Conservation (phyloP, 2,888 invertebrate genomes). For the Malthinus seriepunctatus region DNA sequence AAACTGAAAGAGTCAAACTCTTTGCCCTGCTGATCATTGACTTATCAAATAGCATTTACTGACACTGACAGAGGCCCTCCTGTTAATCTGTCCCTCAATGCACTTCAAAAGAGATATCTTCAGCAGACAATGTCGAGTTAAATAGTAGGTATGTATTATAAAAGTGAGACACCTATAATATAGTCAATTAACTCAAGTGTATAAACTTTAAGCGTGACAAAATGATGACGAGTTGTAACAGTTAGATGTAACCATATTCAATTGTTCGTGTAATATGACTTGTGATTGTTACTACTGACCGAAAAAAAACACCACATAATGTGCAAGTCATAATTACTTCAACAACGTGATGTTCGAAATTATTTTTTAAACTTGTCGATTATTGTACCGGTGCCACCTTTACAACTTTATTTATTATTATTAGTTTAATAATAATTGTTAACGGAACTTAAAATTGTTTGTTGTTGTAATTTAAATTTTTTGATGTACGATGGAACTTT, state of each 20-base stretch:
- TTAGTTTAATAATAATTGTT: background rate
- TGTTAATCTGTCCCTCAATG: too few species aligned
- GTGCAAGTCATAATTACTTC: slow-evolving; percentile 11
- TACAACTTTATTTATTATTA: background rate
- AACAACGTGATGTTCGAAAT: slow-evolving; percentile 5
- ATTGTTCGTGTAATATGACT: slow-evolving; percentile 16
- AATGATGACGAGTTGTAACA: slow-evolving; percentile 17
- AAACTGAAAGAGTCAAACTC: too few species aligned
- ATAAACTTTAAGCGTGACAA: slow-evolving; percentile 9
- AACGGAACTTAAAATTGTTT: slow-evolving; percentile 12
- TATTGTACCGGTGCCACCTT: slow-evolving; percentile 1
- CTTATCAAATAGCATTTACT: too few species aligned
- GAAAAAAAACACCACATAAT: slow-evolving; percentile 12
- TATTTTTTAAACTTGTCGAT: slow-evolving; percentile 9
- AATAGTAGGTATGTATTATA: too few species aligned
- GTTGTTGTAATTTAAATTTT: too few species aligned
- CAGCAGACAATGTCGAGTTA: too few species aligned
- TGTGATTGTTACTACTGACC: slow-evolving; percentile 19
- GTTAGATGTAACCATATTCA: slow-evolving; percentile 16
- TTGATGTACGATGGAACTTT: too few species aligned
- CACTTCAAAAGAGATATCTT: too few species aligned
- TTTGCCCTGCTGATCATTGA: too few species aligned
- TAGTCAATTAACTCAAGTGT: background rate
- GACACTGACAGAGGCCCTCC: too few species aligned
- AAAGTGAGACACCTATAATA: too few species aligned